phyloP scores from a whole-genome alignment of 2,113 vertebrate genomes.

The Saguinus imperator region DNA sequence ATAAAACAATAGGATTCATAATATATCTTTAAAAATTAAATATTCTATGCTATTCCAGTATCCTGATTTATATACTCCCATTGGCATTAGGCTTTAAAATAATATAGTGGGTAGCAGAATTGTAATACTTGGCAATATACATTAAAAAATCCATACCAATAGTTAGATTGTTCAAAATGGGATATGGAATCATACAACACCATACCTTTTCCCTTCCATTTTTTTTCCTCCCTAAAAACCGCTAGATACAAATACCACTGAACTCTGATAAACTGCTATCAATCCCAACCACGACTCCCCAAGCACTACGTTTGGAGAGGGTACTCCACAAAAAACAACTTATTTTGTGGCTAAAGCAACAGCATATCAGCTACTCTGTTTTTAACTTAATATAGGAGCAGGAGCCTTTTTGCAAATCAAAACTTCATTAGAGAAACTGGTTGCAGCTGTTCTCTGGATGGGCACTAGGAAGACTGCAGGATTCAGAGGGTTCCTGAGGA shows the following conservation, averaged over 20 bases:
- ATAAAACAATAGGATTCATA: not conserved
- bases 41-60: conserved; percentile 1
- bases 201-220: not conserved
- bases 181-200: not conserved
- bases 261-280: conserved; percentile 30
- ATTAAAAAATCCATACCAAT: conserved; percentile 13
- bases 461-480: conserved; percentile 12
- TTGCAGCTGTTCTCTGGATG: not conserved
- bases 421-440: not conserved
- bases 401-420: conserved; percentile 56
- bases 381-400: conserved; percentile 22
- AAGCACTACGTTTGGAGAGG: not conserved
- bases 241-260: not conserved
- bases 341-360: not conserved
- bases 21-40: conserved; percentile 2
- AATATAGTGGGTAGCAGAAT: not conserved
- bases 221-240: not conserved
- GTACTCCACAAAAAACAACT: not conserved
- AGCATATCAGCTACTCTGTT: not conserved
- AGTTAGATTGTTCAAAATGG: not conserved
- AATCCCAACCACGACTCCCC: not conserved
- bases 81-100: conserved; percentile 31
- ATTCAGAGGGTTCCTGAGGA: not conserved
- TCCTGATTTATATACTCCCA: not conserved
- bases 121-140: not conserved